Base-by-base conservation (phyloP, 2,888 invertebrate genomes). In the Dynastes grantii region DNA sequence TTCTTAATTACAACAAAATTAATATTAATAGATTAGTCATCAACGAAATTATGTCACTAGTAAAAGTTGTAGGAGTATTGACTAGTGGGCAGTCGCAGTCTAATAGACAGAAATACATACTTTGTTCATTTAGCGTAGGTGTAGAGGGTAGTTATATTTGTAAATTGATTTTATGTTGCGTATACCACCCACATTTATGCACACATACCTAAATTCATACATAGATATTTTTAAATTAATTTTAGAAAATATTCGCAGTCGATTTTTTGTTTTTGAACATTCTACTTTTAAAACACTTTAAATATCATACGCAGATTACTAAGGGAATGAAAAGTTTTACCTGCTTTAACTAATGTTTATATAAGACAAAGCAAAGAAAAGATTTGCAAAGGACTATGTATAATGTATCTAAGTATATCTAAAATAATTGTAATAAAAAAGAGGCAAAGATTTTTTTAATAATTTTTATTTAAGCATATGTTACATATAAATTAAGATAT, bases 401-500 rank as follows among this genome's bases (percentile, higher is more conserved):
- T 11, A n/a, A n/a, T 55, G 1, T 27, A 63, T 29, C 27, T 65
- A 40, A 32, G 2, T 40, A n/a, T 67, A 67, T 37, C 16, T 13
- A 29, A 64, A 40, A 5, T 29, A 63, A 63, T 63, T 29, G 32
- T 32, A 63, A 63, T 63, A 63, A 63, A 63, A 63, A 63, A 29
- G n/a, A 58, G 55, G 27, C 32, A 32, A 22, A 16, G 11, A 61
- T 58, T 45, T 53, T 22, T 61, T 29, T 61, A 75, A 45, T 53
- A 68, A 45, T 45, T 45, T 75, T 75, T 75, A 75, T 75, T 75
- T 16, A 75, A 75, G 73, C 73, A 49, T 75, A 13, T 22, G 22
- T 27, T 75, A 73, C 73, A 73, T 58, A 61, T 27, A 75, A 61
- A 75, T 45, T 9, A 45, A 45, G 63, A 61, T 61, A 29, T 37